These are phyloP conservation scores for Synanthedon andrenaeformis DNA, from an alignment of 2,888 invertebrate species.

Conservation along the genomic window DNA sequence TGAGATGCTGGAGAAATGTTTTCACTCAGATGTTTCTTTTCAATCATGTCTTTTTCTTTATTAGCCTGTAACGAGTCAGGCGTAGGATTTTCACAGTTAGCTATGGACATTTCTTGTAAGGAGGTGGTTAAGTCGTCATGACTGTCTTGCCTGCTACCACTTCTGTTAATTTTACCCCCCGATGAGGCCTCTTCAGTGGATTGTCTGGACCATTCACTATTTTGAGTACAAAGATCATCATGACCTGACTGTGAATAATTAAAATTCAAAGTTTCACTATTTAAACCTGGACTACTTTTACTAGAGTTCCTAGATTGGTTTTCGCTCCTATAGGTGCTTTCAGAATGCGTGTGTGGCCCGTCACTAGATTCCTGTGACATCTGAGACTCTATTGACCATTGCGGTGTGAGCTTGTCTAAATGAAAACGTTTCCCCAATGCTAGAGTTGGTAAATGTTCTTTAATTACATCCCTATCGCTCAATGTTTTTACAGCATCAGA, in stretches of 20 bases:
- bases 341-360: conserved; percentile 70
- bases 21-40: conserved; percentile 14
- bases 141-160: conserved; percentile 29
- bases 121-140: conserved; percentile 41
- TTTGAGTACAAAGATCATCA: conserved; percentile 33
- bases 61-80: conserved; percentile 15
- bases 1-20: conserved; percentile 8
- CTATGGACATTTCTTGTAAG: conserved; percentile 47
- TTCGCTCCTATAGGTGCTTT: conserved; percentile 71
- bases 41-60: conserved; percentile 8
- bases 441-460: conserved; percentile 54
- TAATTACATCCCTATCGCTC: conserved; percentile 47
- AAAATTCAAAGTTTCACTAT: conserved; percentile 49
- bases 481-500: conserved; percentile 42
- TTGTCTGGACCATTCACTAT: conserved; percentile 38
- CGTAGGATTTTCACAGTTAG: conserved; percentile 31
- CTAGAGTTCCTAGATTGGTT: conserved; percentile 68
- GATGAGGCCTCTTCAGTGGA: conserved; percentile 28
- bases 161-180: conserved; percentile 22
- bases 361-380: conserved; percentile 76
- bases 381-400: conserved; percentile 77
- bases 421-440: conserved; percentile 53
- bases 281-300: conserved; percentile 55
- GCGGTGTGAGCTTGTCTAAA: conserved; percentile 63
- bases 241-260: conserved; percentile 41